phyloP scores from a whole-genome alignment of 2,888 invertebrate genomes.

The Aelia acuminata region DNA sequence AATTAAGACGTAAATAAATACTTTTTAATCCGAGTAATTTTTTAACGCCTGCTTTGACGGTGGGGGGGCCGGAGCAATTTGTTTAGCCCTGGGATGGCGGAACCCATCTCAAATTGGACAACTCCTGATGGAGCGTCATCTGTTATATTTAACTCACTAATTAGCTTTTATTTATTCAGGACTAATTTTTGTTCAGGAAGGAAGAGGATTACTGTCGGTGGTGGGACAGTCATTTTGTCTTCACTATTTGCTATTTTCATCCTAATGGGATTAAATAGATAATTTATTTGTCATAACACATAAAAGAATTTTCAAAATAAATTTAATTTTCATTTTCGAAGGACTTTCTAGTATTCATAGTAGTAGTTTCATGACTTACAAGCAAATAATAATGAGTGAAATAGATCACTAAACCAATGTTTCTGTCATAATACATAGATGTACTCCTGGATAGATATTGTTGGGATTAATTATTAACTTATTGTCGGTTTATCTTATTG shows the following conservation, averaged over 20 bases:
- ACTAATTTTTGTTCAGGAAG: background rate
- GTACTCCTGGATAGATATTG: no score
- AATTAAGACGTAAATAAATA: slow-evolving; percentile 53
- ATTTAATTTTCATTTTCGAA: no score
- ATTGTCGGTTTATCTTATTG: no score
- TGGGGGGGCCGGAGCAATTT: background rate
- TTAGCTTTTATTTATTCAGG: background rate
- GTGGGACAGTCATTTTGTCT: background rate
- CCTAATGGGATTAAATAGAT: background rate
- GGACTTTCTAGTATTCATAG: no score
- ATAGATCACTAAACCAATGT: no score
- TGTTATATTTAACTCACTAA: slow-evolving; percentile 29
- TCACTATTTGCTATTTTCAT: background rate
- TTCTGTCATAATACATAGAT: no score
- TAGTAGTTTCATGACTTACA: no score
- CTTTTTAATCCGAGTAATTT: slow-evolving; percentile 48
- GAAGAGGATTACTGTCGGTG: background rate
- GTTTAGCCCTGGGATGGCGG: background rate
- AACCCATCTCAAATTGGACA: background rate
- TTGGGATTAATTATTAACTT: no score
- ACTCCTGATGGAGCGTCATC: background rate
- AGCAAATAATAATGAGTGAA: no score
- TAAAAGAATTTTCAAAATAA: no score
- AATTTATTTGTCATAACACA: background rate
- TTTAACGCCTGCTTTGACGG: slow-evolving; percentile 25